Base-by-base conservation (phyloP, 2,797 vertebrate genomes). In the Hippoglossus hippoglossus region DNA sequence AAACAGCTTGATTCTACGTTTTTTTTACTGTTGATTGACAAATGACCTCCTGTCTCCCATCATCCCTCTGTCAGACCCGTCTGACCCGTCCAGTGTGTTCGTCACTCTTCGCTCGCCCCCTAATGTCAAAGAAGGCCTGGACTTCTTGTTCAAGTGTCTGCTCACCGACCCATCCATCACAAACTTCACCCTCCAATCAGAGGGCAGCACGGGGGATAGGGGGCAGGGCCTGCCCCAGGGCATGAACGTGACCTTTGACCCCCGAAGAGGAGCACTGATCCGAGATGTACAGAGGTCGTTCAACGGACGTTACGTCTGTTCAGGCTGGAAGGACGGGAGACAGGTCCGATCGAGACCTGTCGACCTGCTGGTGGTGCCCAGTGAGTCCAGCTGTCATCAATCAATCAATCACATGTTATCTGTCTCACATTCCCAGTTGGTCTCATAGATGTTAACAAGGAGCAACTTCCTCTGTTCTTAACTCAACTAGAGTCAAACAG, bases 71-170 rank as follows among this genome's bases (percentile, higher is more conserved):
- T 24, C 51, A 88, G 90, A 90, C 21, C 47, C 55, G 1, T 16
- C 61, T 25, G 19, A 84, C 56, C 26, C 71, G 1, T 36, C 10
- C 16, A 81, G 41, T 0, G 49, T 86, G 16, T 94, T 94, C 0
- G 82, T 89, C 22, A 83, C 71, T 0, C 55, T 82, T 10, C 54
- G 24, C 1, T 1, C 0, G 0, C 0, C 0, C 1, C 0, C 28
- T 11, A 0, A 0, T 0, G 0, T 65, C 31, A 63, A 44, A 0
- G 92, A 94, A 77, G 96, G 93, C 0, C 50, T 82, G 0, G 78
- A 95, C 0, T 93, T 89, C 5, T 71, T 94, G 52, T 41, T 97
- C 26, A 93, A 84, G 19, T 99, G 98, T 63, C 79, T 96, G 62
- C 80, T 97, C 81, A 97, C 95, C 0, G 92, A 96, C 82, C 96